A percentile compares a stretch with the other conserved stretches of the same genome.
Conservation (phyloP, 2,888 invertebrate species). For the Drosophila acutilabella region DNA sequence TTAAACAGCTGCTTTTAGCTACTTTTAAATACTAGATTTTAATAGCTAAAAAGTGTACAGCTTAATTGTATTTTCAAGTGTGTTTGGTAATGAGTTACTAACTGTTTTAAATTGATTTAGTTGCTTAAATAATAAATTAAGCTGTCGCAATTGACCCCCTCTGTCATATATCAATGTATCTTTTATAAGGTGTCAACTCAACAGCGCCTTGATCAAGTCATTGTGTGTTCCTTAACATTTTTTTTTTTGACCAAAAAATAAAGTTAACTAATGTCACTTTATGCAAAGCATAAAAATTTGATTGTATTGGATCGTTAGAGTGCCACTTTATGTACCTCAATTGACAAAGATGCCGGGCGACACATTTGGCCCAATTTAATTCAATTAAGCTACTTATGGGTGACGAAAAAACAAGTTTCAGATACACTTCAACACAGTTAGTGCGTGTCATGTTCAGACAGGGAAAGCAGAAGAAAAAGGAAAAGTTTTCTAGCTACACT, state of each 20-base stretch:
- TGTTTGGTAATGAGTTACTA: background rate
- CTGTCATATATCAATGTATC: slow-evolving; percentile 30
- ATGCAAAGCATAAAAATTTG: slow-evolving; percentile 57
- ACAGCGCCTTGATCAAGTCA: slow-evolving; percentile 30
- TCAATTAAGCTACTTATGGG: slow-evolving; percentile 69
- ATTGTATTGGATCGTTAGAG: slow-evolving; percentile 44
- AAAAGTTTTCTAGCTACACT: slow-evolving; percentile 4
- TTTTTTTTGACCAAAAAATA: slow-evolving; percentile 25
- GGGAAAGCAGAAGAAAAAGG: slow-evolving; percentile 5
- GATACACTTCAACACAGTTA: slow-evolving; percentile 20
- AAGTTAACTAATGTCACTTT: slow-evolving; percentile 54
- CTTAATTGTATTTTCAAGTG: background rate
- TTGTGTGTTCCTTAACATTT: slow-evolving; percentile 5
- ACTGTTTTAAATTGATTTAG: slow-evolving; percentile 4
- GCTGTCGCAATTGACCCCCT: slow-evolving; percentile 39
- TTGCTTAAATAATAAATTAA: background rate
- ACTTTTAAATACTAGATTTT: slow-evolving; percentile 5
- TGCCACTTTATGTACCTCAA: slow-evolving; percentile 57
- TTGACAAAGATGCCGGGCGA: slow-evolving; percentile 51
- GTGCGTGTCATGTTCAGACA: slow-evolving; percentile 41
- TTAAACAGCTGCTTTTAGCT: background rate
- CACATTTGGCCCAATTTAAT: slow-evolving; percentile 72
- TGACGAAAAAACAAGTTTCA: slow-evolving; percentile 28
- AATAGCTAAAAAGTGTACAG: background rate
- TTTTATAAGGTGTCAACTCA: slow-evolving; percentile 34